Base-by-base conservation (phyloP, 2,888 invertebrate genomes). In the Mimumesa dahlbomi region DNA sequence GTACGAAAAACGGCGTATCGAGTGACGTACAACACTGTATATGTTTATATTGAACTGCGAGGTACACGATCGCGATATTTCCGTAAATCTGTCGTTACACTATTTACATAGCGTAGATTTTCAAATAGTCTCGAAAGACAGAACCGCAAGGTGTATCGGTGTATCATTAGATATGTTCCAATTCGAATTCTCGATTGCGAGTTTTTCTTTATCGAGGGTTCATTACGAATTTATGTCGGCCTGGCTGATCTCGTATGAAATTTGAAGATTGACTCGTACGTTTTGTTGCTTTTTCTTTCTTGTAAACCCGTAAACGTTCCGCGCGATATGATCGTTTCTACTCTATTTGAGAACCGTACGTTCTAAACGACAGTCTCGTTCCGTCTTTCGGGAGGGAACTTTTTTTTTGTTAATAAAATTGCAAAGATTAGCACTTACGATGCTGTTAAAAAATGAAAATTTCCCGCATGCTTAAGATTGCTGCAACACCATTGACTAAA, bases 151-250 rank as follows among this genome's bases (percentile, higher is more conserved):
- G n/a, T n/a, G n/a, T n/a, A n/a, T n/a, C n/a, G n/a, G n/a, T n/a
- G n/a, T n/a, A n/a, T n/a, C n/a, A n/a, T n/a, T n/a, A n/a, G 82
- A 82, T 82, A 82, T 82, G 81, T 82, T 77, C 75, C 69, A 78
- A 76, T 74, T 77, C 36, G 40, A 61, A 67, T 36, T 54, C 38
- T 49, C 66, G 18, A 54, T 54, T 45, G 42, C 22, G 58, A 71
- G 43, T 19, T 14, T 22, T 40, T 50, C 54, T 19, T 14, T 22
- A 34, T 50, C 54, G 36, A 16, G 34, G 38, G 31, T 25, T 19
- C 13, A 3, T n/a, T 16, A n/a, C 4, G 16, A 40, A 40, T 18
- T 18, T 18, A 1, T 14, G 4, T 5, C 40, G 14, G 5, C 40
- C 40, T 2, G 7, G 14, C 40, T 16, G 40, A 16, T 11, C 16